Evolutionary conservation across 2,888 invertebrate species (phyloP).

Genomic region (Teleogryllus oceanicus): DNA sequence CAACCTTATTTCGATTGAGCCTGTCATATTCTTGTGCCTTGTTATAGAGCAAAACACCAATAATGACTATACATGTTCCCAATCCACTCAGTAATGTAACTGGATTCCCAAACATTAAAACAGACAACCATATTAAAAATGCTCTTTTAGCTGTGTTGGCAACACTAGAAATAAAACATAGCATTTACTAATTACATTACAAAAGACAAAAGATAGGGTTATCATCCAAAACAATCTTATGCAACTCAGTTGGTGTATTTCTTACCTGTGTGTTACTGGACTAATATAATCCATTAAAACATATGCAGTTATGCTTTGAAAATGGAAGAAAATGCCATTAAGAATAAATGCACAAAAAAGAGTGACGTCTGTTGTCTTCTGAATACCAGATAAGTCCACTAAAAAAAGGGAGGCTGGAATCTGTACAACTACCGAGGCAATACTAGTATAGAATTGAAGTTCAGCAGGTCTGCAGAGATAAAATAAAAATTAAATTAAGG

Average conservation of each 20-base stretch:
- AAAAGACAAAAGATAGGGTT: background rate
- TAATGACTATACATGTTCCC: slow-evolving; percentile 66
- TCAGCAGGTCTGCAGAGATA: slow-evolving; percentile 58
- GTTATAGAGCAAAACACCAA: slow-evolving; percentile 71
- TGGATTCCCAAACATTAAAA: slow-evolving; percentile 69
- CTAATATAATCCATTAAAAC: slow-evolving; percentile 76
- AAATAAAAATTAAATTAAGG: background rate
- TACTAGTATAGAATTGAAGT: slow-evolving; percentile 72
- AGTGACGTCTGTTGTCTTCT: slow-evolving; percentile 48
- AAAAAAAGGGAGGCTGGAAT: slow-evolving; percentile 66
- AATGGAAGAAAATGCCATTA: slow-evolving; percentile 74
- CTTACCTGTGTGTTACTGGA: slow-evolving; percentile 72
- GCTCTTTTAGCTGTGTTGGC: slow-evolving; percentile 77
- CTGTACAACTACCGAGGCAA: slow-evolving; percentile 69
- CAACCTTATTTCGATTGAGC: slow-evolving; percentile 35
- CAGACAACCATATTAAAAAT: slow-evolving; percentile 72
- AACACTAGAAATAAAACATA: slow-evolving; percentile 56
- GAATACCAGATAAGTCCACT: slow-evolving; percentile 57
- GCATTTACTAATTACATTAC: background rate
- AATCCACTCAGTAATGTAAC: slow-evolving; percentile 69
- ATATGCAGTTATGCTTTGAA: slow-evolving; percentile 75
- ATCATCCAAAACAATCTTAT: background rate
- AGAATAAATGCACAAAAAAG: slow-evolving; percentile 58
- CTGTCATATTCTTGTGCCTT: slow-evolving; percentile 62
- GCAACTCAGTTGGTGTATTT: background rate